phyloP scores from a whole-genome alignment of 2,797 vertebrate genomes.

The Acanthurus lineatus region DNA sequence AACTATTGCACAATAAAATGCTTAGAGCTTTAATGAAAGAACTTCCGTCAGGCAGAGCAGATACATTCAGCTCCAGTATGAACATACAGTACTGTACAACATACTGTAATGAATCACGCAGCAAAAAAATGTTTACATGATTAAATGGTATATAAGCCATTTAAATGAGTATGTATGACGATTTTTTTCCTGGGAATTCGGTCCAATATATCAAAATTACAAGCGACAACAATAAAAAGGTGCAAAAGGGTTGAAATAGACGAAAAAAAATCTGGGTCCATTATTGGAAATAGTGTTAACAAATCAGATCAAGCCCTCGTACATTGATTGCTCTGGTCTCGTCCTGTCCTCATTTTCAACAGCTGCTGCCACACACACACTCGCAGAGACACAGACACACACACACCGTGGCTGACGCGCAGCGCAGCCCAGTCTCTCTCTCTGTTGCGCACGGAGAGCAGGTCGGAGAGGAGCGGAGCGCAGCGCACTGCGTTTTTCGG shows the following conservation, averaged over 20 bases:
- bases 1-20: not conserved
- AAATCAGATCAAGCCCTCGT: constrained; percentile 82
- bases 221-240: not conserved
- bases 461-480: constrained; percentile 75
- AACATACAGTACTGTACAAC: not conserved
- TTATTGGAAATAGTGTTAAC: constrained; percentile 72
- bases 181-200: not conserved
- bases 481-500: constrained; percentile 80
- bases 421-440: constrained; percentile 77
- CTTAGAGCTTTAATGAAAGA: not conserved
- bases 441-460: constrained; percentile 83
- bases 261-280: constrained; percentile 16
- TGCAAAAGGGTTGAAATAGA: constrained; percentile 19
- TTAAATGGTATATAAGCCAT: not conserved
- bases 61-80: constrained; percentile 10
- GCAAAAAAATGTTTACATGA: not conserved
- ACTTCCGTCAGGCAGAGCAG: not conserved
- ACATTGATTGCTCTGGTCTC: constrained; percentile 89
- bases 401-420: constrained; percentile 76
- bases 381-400: constrained; percentile 23
- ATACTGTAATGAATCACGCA: not conserved
- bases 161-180: not conserved
- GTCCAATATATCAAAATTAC: not conserved
- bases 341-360: constrained; percentile 81
- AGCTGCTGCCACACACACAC: constrained; percentile 77